These are phyloP conservation scores for Semicossyphus pulcher DNA, from an alignment of 2,113 vertebrate species.

Conservation along the genomic window DNA sequence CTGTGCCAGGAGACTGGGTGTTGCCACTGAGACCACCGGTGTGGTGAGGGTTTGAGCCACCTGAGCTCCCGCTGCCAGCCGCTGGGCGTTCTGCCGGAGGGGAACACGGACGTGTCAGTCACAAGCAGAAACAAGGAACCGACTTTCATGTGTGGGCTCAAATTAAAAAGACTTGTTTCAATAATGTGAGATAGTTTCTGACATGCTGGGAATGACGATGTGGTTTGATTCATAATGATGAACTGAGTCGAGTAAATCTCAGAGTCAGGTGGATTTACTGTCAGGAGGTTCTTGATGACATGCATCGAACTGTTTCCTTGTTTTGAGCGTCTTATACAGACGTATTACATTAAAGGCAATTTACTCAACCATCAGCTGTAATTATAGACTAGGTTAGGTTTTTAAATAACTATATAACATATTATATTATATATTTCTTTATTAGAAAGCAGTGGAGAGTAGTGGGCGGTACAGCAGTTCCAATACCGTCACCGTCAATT, in stretches of 20 bases:
- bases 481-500: too few relatives aligned
- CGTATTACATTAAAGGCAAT: slow-evolving; percentile 77
- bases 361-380: slow-evolving; percentile 13
- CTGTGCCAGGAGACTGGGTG: slow-evolving; percentile 92
- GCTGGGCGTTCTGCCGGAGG: slow-evolving; percentile 88
- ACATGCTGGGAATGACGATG: slow-evolving; percentile 72
- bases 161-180: background rate
- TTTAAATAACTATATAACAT: background rate
- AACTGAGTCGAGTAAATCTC: slow-evolving; percentile 55
- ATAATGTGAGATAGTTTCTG: slow-evolving; percentile 1
- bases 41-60: slow-evolving; percentile 91
- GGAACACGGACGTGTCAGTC: slow-evolving; percentile 2
- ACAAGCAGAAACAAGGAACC: background rate
- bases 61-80: slow-evolving; percentile 89
- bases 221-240: slow-evolving; percentile 48
- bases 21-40: slow-evolving; percentile 93
- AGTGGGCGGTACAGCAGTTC: too few relatives aligned
- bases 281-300: slow-evolving; percentile 49
- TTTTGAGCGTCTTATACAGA: slow-evolving; percentile 10
- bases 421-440: too few relatives aligned
- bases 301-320: slow-evolving; percentile 56
- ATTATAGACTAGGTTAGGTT: background rate
- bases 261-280: slow-evolving; percentile 51
- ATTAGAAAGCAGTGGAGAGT: background rate
- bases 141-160: background rate